A percentile compares a stretch with the other conserved stretches of the same genome.
Evolutionary conservation across 2,797 vertebrate species (phyloP).

Genomic region (Pelodytes ibericus): DNA sequence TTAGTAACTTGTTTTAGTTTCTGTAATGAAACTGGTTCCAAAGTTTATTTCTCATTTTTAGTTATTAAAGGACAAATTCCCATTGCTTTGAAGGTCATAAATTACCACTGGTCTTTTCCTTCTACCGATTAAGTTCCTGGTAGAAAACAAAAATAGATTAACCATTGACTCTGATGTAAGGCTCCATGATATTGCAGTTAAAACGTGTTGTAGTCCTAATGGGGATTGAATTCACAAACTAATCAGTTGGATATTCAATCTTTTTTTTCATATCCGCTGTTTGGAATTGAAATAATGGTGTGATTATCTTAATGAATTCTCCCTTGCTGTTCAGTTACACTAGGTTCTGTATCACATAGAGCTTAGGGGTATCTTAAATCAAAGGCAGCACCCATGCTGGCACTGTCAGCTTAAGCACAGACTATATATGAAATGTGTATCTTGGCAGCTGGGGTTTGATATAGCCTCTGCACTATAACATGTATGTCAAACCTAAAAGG

Average conservation of each 20-base stretch:
- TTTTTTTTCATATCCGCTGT: constrained; percentile 21
- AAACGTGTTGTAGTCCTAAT: too few relatives aligned
- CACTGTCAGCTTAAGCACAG: not conserved
- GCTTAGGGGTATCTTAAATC: constrained; percentile 9
- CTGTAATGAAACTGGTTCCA: not conserved
- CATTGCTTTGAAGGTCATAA: not conserved
- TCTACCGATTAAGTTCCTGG: too few relatives aligned
- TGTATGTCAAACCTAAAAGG: too few relatives aligned
- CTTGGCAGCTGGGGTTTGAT: not conserved
- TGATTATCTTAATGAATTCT: constrained; percentile 27
- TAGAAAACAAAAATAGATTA: too few relatives aligned
- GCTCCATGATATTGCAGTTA: too few relatives aligned
- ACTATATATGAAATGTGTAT: not conserved
- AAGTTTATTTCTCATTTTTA: too few relatives aligned
- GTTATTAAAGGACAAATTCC: not conserved
- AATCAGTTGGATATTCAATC: constrained; percentile 22
- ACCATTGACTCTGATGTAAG: too few relatives aligned
- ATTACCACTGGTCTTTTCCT: too few relatives aligned
- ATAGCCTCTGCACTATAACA: too few relatives aligned
- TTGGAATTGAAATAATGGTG: constrained; percentile 19
- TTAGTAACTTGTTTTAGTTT: too few relatives aligned
- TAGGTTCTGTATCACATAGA: constrained; percentile 12
- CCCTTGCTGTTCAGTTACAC: constrained; percentile 15
- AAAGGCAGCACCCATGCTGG: constrained; percentile 2
- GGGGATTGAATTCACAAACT: not conserved